Evolutionary conservation across 2,797 vertebrate genomes (phyloP), one percentile per base, ranked within the genome.

Genomic region (Poliocrania exsul): DNA sequence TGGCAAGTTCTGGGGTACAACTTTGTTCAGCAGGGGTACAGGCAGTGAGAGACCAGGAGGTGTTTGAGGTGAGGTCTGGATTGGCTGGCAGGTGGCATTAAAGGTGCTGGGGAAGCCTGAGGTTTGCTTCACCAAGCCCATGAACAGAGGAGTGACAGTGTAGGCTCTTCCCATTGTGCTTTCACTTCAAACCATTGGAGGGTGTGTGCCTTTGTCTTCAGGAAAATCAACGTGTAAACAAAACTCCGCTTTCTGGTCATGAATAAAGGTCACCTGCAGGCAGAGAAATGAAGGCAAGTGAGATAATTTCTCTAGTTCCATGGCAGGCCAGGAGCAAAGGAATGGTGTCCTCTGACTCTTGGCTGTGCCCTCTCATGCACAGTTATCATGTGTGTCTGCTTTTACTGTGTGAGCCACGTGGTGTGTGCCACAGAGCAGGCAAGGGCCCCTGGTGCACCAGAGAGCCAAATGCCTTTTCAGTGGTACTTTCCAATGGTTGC

Each of bases 381-480:
- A 37, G 13, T 74, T 82, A n/a, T 29, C n/a, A 2, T 28, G 13
- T 15, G 21, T 31, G 10, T 47, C 37, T 53, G 26, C 28, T 65
- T 74, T 65, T 64, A 54, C 23, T n/a, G 61, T 4, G 0, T 49
- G 16, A 72, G 50, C 25, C 44, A 15, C 23, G 3, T 53, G 2
- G 1, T 1, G 3, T 10, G 31, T 77, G 7, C 16, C 21, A 60
- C 12, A 9, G 35, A 38, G 37, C 35, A 38, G 58, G 26, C 26
- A 60, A 38, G 25, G 20, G 17, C 17, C 25, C 57, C 35, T 70
- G 60, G 37, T 62, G 16, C 10, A 24, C 6, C 0, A 0, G 25
- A 37, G 50, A 46, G 77, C 64, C 29, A 31, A 31, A 53, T 1
- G 3, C 44, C 0, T 0, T 61, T 26, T 16, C 13, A 26, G 51